Base-by-base conservation (phyloP, 2,888 invertebrate genomes). In the Drosophila pseudotakahashii region DNA sequence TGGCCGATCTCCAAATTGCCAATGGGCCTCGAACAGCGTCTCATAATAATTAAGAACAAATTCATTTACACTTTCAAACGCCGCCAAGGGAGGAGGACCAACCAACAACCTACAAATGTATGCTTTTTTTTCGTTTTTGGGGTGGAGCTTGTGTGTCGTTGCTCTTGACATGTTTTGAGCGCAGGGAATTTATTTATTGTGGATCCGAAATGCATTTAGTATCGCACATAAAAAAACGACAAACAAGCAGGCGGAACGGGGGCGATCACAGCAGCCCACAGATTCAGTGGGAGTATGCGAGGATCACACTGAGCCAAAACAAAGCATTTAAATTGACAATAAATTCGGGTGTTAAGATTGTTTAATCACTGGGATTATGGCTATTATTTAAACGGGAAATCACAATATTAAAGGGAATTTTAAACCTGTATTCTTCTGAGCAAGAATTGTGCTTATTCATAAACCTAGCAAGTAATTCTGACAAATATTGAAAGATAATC, bases 21-120 rank as follows among this genome's bases (percentile, higher is more conserved):
- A 85, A 72, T 70, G 73, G 73, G 53, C 70, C 39, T 57, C 59
- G 53, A 47, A 52, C 60, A 47, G 54, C 44, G 73, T 77, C 69
- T 73, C 78, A 77, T 78, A 71, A 89, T 86, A 86, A 86, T 89
- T 86, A 86, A 81, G 89, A 89, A 87, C 85, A 86, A 86, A 86
- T 89, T 89, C 85, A 86, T 86, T 89, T 89, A 88, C 85, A 85
- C 85, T 87, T 87, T 83, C 75, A 70, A 76, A 76, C 62, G 83
- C 45, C 62, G 77, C 64, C 47, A 7, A 58, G n/a, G 42, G 48
- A 34, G 39, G 11, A 34, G 34, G 48, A 37, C 34, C 51, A 41
- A 37, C 34, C 51, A 41, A 34, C 36, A 51, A 41, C 50, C 44
- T 26, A 30, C n/a, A n/a, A n/a, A n/a, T 52, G 47, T 53, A 14